These are phyloP conservation scores for Meteorus cinctellus DNA, from an alignment of 2,888 invertebrate species.

Conservation along the genomic window DNA sequence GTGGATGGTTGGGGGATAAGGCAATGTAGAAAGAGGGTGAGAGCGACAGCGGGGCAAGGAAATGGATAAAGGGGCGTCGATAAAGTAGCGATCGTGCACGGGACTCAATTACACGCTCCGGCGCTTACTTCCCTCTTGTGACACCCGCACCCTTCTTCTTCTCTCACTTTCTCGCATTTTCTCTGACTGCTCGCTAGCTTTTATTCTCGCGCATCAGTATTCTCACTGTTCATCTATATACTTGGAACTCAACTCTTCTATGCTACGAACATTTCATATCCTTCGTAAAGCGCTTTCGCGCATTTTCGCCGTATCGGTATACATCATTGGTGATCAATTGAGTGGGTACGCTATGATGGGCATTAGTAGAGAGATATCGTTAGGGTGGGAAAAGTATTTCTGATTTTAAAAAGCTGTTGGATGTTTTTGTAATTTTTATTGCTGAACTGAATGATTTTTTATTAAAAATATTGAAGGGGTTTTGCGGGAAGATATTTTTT, in stretches of 20 bases:
- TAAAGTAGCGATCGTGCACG: conserved; percentile 72
- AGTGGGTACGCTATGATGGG: not conserved
- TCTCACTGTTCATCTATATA: conserved; percentile 15
- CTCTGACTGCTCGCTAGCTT: not conserved
- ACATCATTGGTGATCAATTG: not conserved
- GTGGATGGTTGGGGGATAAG: conserved; percentile 42
- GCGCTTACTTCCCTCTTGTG: conserved; percentile 57
- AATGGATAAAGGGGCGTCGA: conserved; percentile 66
- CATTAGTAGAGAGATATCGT: too few relatives aligned
- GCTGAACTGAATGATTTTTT: too few relatives aligned
- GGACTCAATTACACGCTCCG: conserved; percentile 73
- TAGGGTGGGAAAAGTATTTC: too few relatives aligned
- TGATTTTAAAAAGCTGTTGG: too few relatives aligned
- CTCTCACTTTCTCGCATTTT: conserved; percentile 30
- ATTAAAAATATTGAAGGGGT: too few relatives aligned
- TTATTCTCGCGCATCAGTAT: not conserved
- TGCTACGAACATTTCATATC: not conserved
- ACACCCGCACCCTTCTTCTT: conserved; percentile 43
- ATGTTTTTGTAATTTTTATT: too few relatives aligned
- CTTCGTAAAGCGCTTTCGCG: not conserved
- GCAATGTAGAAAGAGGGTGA: conserved; percentile 40
- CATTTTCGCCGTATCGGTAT: conserved; percentile 32
- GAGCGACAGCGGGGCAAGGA: conserved; percentile 46
- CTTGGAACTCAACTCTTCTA: conserved; percentile 4
- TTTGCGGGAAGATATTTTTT: too few relatives aligned